Percentiles rank a stretch among this genome's conserved stretches.
These are phyloP conservation scores for Megaceryle torquata DNA, from an alignment of 2,113 vertebrate species.

Conservation along the genomic window DNA sequence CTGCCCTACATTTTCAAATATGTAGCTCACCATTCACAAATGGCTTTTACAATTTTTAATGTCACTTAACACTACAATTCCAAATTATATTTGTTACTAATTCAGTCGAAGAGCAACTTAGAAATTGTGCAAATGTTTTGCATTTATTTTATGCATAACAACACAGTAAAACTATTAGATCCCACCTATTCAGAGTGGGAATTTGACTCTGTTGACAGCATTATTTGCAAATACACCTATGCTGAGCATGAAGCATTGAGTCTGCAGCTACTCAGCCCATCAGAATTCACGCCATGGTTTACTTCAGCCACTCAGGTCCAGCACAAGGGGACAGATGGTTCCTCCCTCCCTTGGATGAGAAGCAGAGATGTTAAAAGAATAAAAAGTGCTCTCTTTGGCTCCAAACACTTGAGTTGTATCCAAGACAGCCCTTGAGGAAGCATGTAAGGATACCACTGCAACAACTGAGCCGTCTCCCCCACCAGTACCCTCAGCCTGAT, in stretches of 20 bases:
- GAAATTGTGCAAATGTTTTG: not conserved
- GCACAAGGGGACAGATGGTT: not conserved
- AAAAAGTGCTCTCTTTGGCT: not conserved
- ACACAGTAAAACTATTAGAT: not conserved
- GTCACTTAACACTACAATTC: fast-evolving
- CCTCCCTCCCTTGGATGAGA: not conserved
- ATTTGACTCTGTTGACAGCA: not conserved
- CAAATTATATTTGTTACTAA: not conserved
- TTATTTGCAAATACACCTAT: too few relatives aligned
- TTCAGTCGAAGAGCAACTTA: not conserved
- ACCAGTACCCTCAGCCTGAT: not conserved
- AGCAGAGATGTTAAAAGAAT: not conserved
- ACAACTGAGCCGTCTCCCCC: not conserved
- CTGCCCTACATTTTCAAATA: not conserved
- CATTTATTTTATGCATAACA: not conserved
- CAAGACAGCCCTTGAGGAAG: not conserved
- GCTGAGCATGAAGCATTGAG: not conserved
- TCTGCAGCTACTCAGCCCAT: not conserved
- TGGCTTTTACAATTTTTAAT: not conserved
- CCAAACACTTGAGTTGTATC: not conserved
- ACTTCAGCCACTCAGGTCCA: not conserved
- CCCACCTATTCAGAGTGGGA: not conserved
- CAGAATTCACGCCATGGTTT: not conserved
- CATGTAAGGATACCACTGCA: not conserved
- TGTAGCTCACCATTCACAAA: fast-evolving